Conservation (phyloP, 2,113 vertebrate genomes). For the Zosterops hypoxanthus region DNA sequence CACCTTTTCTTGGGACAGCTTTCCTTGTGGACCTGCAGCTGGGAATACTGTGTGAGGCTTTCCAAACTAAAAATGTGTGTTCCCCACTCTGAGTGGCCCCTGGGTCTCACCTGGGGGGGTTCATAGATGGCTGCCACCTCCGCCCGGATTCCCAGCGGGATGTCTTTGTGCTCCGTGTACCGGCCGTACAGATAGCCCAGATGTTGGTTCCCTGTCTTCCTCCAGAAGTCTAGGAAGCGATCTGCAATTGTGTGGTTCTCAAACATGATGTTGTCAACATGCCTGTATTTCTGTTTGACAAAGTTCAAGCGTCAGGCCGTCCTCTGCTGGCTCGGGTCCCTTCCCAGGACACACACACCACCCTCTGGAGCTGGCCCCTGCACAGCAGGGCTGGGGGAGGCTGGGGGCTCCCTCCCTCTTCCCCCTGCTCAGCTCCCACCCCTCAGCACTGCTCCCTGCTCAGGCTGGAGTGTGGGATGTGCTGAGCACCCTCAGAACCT, state of each 20-base stretch:
- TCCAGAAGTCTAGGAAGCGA: constrained; percentile 98
- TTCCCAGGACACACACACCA: background rate
- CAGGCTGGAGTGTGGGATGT: background rate
- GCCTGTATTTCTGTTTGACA: constrained; percentile 91
- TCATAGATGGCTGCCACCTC: constrained; percentile 98
- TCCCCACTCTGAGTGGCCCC: rapidly evolving
- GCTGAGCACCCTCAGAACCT: background rate
- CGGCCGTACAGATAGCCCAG: constrained; percentile 93
- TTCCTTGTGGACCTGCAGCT: background rate
- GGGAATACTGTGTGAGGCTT: rapidly evolving
- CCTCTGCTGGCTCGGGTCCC: background rate
- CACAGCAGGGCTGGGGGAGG: background rate
- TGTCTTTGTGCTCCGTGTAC: constrained; percentile 97
- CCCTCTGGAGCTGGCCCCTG: background rate
- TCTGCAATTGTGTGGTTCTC: constrained; percentile 98
- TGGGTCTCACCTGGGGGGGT: constrained; percentile 84
- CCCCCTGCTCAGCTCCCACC: background rate
- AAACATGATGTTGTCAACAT: constrained; percentile 99
- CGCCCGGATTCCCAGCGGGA: constrained; percentile 92
- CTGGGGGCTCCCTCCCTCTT: background rate
- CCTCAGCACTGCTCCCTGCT: background rate
- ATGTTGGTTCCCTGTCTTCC: constrained; percentile 95
- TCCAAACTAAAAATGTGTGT: rapidly evolving
- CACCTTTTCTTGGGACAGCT: constrained; percentile 33
- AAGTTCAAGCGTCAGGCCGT: constrained; percentile 35